Evolutionary conservation across 2,797 vertebrate species (phyloP).

Genomic region (Pangasius mekongensis): DNA sequence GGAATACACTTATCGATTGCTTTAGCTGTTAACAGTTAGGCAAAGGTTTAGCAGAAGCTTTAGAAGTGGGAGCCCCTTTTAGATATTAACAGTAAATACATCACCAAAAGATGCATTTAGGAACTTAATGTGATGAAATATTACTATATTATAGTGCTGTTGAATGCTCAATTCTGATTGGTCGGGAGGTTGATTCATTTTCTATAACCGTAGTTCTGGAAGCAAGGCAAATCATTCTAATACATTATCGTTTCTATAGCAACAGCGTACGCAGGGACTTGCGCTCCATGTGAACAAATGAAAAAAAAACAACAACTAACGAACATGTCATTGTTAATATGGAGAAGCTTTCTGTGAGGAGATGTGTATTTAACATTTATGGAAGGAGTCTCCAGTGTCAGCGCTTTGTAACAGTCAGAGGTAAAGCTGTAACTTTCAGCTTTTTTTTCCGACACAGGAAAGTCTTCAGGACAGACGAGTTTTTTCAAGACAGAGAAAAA

Average conservation of each 20-base stretch:
- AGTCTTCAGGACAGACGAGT: too few species aligned
- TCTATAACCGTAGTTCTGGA: not conserved
- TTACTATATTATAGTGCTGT: not conserved
- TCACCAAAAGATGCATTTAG: not conserved
- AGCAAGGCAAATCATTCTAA: not conserved
- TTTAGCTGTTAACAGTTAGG: not conserved
- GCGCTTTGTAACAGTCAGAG: not conserved
- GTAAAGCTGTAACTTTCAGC: not conserved
- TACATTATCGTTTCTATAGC: not conserved
- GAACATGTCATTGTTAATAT: not conserved
- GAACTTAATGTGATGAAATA: not conserved
- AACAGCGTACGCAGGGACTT: not conserved
- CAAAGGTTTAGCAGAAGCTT: not conserved
- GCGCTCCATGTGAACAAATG: not conserved
- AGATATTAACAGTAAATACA: not conserved
- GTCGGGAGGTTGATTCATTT: not conserved
- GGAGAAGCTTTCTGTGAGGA: not conserved
- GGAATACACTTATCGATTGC: not conserved
- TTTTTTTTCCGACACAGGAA: too few species aligned
- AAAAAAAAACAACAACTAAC: too few species aligned
- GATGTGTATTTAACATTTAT: not conserved
- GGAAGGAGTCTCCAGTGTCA: not conserved
- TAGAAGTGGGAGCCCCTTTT: not conserved
- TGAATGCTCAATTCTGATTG: not conserved
- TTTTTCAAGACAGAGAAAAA: too few species aligned